A percentile compares a stretch with the other conserved stretches of the same genome.
These are phyloP conservation scores for Synanceia verrucosa DNA, from an alignment of 2,797 vertebrate genomes.

Conservation along the genomic window DNA sequence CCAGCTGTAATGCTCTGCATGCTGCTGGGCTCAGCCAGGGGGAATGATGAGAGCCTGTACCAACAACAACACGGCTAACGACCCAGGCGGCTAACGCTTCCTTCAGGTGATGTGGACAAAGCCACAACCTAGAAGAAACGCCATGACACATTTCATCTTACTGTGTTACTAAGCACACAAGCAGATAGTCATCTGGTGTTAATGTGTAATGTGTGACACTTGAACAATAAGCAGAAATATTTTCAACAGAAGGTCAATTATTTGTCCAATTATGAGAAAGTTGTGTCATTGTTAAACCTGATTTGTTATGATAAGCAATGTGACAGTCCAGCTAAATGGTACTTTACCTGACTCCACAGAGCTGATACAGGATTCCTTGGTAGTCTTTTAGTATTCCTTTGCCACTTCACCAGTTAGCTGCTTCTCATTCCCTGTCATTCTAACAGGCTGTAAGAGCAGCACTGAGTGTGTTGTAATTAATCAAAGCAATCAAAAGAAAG, in stretches of 20 bases:
- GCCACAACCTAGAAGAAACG: not conserved
- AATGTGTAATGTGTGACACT: not conserved
- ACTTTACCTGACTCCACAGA: slow-evolving; percentile 25
- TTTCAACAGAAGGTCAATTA: not conserved
- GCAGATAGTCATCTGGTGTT: not conserved
- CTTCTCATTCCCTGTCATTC: slow-evolving; percentile 61
- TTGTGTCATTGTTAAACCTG: not conserved
- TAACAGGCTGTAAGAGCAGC: slow-evolving; percentile 67
- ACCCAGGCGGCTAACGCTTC: not conserved
- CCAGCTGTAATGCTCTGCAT: slow-evolving; percentile 27
- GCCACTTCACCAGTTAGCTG: slow-evolving; percentile 67
- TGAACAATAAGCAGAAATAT: not conserved
- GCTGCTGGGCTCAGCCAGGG: slow-evolving; percentile 25
- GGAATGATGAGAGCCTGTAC: slow-evolving; percentile 26
- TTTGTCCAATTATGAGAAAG: not conserved
- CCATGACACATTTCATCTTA: slow-evolving; percentile 10
- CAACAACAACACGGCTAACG: slow-evolving; percentile 26
- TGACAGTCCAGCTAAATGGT: slow-evolving; percentile 6
- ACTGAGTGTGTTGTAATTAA: slow-evolving; percentile 73
- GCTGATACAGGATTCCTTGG: slow-evolving; percentile 12
- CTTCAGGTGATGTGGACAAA: slow-evolving; percentile 26
- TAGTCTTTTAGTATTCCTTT: slow-evolving; percentile 43
- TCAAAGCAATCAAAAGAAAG: slow-evolving; percentile 74
- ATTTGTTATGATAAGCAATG: slow-evolving; percentile 9
- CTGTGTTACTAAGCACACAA: not conserved